phyloP scores from a whole-genome alignment of 2,888 invertebrate genomes.

The Micoletzkya japonica region DNA sequence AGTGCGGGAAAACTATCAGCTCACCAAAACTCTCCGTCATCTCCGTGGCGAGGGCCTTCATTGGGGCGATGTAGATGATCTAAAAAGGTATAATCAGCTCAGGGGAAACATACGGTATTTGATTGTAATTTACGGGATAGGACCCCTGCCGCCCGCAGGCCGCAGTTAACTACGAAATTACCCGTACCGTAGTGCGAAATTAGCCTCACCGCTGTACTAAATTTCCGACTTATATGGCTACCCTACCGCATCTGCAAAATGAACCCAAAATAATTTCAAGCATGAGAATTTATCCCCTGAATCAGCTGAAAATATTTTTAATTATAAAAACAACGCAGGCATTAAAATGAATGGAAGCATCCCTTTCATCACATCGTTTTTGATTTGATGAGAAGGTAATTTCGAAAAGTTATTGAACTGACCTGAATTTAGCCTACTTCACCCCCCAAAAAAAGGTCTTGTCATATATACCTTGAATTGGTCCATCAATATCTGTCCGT shows the following conservation, averaged over 20 bases:
- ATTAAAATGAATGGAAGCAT: background rate
- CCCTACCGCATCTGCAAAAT: too few relatives aligned
- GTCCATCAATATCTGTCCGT: conserved; percentile 82
- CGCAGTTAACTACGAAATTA: too few relatives aligned
- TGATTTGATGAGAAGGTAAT: background rate
- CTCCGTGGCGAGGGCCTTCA: conserved; percentile 98
- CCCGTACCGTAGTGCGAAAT: too few relatives aligned
- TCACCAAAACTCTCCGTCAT: conserved; percentile 80
- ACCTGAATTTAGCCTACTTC: background rate
- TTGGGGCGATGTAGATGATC: conserved; percentile 97
- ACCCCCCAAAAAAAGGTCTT: background rate
- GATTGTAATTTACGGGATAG: too few relatives aligned
- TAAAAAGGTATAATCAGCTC: conserved; percentile 63
- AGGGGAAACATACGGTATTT: background rate
- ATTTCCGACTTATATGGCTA: too few relatives aligned
- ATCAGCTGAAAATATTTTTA: too few relatives aligned
- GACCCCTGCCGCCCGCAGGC: too few relatives aligned
- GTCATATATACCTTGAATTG: conserved; percentile 80
- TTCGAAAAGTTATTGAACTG: too few relatives aligned
- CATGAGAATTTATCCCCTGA: too few relatives aligned
- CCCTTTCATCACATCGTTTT: background rate
- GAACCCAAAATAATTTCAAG: too few relatives aligned
- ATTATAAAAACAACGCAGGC: too few relatives aligned
- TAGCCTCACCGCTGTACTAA: too few relatives aligned
- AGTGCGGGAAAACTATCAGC: background rate